Evolutionary conservation across 1,140 invertebrate genomes (phyloP), one percentile per base, ranked within the genome.

Genomic region (Lanistes nyassanus): DNA sequence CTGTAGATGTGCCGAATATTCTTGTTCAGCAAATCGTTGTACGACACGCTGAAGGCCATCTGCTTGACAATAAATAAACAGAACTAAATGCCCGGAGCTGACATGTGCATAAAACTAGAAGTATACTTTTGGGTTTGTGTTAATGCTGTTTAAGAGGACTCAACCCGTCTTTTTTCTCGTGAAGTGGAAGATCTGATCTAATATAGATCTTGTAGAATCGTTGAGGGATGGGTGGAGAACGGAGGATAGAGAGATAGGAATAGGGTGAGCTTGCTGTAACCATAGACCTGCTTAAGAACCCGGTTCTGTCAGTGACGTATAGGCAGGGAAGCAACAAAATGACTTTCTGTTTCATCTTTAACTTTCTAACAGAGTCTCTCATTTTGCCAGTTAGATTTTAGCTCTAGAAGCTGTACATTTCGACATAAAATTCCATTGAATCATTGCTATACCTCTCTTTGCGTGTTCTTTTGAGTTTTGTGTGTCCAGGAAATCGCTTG

Each of bases 1-100:
- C 84, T 85, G 77, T 85, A 85, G 31, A 85, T 83, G 64, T 85
- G 82, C 21, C 81, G 82, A 34, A 85, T 80, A 58, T 85, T 83
- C 42, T 79, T 74, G 64, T 73, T 75, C 13, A 85, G 68, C 21
- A 85, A 82, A 7, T 76, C 75, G 73, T 81, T 79, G 39, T 82
- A 82, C 19, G 82, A 74, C 56, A 80, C 81, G 58, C 78, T 80
- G 71, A 85, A 85, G 62, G 76, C 72, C 76, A 78, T 78, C 37
- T 21, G 21, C 21, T 2, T 34, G 39, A 19, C 23, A 29, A n/a
- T 16, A 36, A 65, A 23, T 26, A 62, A 9, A 62, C 9, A 26
- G 58, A 36, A 64, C 11, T 31, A 29, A 19, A n/a, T 39, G n/a
- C 13, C 65, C 13, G 37, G n/a, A n/a, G n/a, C n/a, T n/a, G n/a